phyloP scores from a whole-genome alignment of 2,888 invertebrate species.

The Crocallis elinguaria region DNA sequence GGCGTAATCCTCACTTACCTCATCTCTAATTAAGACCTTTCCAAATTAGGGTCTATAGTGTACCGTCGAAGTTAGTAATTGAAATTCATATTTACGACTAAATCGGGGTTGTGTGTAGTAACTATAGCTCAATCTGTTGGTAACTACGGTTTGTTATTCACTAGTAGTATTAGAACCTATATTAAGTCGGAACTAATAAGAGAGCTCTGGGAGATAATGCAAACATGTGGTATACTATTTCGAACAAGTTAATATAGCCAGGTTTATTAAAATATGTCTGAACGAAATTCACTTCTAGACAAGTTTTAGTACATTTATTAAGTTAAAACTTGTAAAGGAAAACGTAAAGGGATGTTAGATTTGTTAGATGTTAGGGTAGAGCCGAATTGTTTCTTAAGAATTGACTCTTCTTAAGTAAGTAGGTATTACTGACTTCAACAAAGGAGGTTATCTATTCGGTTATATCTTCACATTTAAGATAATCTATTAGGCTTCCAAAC shows the following conservation, averaged over 20 bases:
- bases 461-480: no score
- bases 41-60: constrained; percentile 38
- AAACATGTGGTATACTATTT: background rate
- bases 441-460: no score
- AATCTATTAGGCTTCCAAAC: no score
- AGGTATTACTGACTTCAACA: no score
- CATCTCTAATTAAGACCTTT: constrained; percentile 23
- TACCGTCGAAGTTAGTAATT: constrained; percentile 39
- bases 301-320: no score
- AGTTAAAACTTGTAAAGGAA: no score
- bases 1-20: background rate
- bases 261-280: no score
- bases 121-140: constrained; percentile 19
- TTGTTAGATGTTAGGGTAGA: no score
- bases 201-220: constrained; percentile 1
- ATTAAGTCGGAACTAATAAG: constrained; percentile 4
- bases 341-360: no score
- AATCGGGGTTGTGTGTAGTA: constrained; percentile 25
- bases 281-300: no score
- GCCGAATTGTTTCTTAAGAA: no score
- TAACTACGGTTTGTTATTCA: constrained; percentile 16
- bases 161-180: constrained; percentile 6
- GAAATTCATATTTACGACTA: constrained; percentile 40
- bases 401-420: no score
- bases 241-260: background rate